Base-by-base conservation (phyloP, 2,888 invertebrate species). In the Tortricodes alternella region DNA sequence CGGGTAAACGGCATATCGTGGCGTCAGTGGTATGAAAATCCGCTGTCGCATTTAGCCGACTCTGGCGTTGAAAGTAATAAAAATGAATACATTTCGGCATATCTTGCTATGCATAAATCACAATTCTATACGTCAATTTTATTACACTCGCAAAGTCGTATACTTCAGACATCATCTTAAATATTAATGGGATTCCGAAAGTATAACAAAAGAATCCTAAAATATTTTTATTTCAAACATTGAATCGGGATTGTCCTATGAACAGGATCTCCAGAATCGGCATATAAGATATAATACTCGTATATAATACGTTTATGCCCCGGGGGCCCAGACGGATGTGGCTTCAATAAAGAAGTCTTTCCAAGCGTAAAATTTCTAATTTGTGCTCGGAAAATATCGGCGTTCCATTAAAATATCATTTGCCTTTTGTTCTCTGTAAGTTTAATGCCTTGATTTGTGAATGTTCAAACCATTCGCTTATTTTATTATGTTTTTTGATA, bases 311-410 rank as follows among this genome's bases (percentile, higher is more conserved):
- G 27, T 49, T 38, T 44, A 56, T 44, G 38, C 34, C 18, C 27
- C 8, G 49, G 63, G 55, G 66, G 63, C 63, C 63, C 58, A 57
- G 67, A 63, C 64, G n/a, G n/a, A n/a, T n/a, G 62, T 65, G 68
- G 64, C 67, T 74, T 73, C 73, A 71, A 76, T 71, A 65, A 66
- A 64, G 63, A 61, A 57, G 66, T 62, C 66, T 65, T 66, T 70
- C 70, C 71, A 62, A 55, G 65, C 68, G 75, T 69, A 74, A 76
- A 77, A 78, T 79, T 78, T 78, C 72, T 72, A 79, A 80, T 81
- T 80, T 74, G 71, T 65, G 67, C 67, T 68, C 65, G 27, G 59
- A 66, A 71, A 65, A 68, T 67, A 71, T 72, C 70, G 59, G 62
- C 35, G 50, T 58, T 61, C 60, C 62, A 51, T 51, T 56, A 39